Percentiles rank a stretch among this genome's conserved stretches.
Conservation (phyloP, 2,888 invertebrate species). For the Cheilosia scutellata region DNA sequence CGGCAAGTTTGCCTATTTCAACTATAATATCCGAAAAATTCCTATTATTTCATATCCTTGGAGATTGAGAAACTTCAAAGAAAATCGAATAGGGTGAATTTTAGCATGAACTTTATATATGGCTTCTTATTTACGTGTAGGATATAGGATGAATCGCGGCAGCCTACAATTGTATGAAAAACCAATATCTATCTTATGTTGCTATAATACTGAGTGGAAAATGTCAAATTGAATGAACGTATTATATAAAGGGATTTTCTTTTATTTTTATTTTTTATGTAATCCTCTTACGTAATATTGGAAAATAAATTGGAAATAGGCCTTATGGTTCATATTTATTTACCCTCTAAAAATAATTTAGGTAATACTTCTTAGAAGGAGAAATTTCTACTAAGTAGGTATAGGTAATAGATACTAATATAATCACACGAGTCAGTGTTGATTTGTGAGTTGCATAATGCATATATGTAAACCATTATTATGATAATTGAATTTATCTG, state of each 20-base stretch:
- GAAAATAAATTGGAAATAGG: slow-evolving; percentile 68
- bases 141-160: slow-evolving; percentile 10
- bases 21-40: slow-evolving; percentile 45
- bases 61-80: slow-evolving; percentile 65
- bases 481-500: too few relatives aligned
- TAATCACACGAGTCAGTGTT: too few relatives aligned
- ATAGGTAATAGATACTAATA: too few relatives aligned
- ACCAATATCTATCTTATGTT: slow-evolving; percentile 25
- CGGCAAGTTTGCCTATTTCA: slow-evolving; percentile 44
- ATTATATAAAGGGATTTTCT: slow-evolving; percentile 28
- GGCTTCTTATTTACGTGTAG: slow-evolving; percentile 47
- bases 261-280: slow-evolving; percentile 60
- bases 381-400: too few relatives aligned
- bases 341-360: slow-evolving; percentile 25
- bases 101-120: slow-evolving; percentile 33
- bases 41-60: slow-evolving; percentile 63
- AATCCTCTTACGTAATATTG: slow-evolving; percentile 67
- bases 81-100: slow-evolving; percentile 35
- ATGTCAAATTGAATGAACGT: slow-evolving; percentile 39
- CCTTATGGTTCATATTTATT: slow-evolving; percentile 29
- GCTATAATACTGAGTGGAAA: slow-evolving; percentile 23
- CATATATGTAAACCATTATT: too few relatives aligned
- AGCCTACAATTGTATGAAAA: slow-evolving; percentile 48
- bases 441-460: too few relatives aligned
- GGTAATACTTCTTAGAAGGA: not conserved